phyloP scores from a whole-genome alignment of 2,888 invertebrate species.

The Leptarthrus brevirostris region DNA sequence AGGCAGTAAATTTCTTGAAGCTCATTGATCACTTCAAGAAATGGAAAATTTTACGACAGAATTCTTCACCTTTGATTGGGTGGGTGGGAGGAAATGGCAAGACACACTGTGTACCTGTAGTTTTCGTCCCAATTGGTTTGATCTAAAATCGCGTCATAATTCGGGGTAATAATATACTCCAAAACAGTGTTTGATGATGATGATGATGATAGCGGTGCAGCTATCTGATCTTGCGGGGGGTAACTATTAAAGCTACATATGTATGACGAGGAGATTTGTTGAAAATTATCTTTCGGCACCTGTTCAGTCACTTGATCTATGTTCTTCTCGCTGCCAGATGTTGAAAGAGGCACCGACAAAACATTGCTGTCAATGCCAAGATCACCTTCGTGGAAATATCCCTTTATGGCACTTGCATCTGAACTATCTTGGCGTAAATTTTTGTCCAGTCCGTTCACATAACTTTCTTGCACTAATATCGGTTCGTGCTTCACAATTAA shows the following conservation, averaged over 20 bases:
- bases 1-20: background rate
- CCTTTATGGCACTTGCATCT: conserved; percentile 21
- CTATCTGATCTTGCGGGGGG: conserved; percentile 41
- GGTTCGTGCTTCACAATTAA: conserved; percentile 16
- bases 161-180: conserved; percentile 36
- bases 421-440: conserved; percentile 1
- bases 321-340: background rate
- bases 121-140: conserved; percentile 45
- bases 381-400: conserved; percentile 21
- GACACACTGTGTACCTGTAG: conserved; percentile 40
- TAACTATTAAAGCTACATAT: conserved; percentile 44
- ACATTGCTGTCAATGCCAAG: conserved; percentile 17
- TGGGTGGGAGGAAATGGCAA: background rate
- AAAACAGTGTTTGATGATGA: conserved; percentile 38
- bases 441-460: background rate
- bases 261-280: conserved; percentile 43
- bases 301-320: conserved; percentile 32
- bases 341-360: background rate
- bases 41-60: conserved; percentile 2
- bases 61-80: background rate
- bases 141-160: conserved; percentile 45
- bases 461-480: background rate
- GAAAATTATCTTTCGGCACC: conserved; percentile 38
- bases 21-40: background rate
- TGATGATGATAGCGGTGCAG: conserved; percentile 39